A percentile compares a stretch with the other conserved stretches of the same genome.
Evolutionary conservation across 1,140 invertebrate species (phyloP).

Genomic region (Polypedilum pembai): DNA sequence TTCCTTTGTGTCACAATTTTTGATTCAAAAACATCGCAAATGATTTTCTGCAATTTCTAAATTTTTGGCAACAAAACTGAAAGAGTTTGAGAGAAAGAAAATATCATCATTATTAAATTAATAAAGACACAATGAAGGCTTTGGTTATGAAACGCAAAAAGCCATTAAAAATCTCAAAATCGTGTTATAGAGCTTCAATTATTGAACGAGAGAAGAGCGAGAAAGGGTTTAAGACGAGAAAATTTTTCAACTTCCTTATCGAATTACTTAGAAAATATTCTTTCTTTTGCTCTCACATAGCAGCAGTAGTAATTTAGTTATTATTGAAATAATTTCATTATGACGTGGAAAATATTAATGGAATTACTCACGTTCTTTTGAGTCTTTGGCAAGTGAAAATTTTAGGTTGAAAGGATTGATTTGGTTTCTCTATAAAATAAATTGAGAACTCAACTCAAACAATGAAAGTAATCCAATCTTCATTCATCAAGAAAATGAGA

Average conservation of each 20-base stretch:
- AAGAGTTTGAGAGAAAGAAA: no score
- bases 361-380: neutral
- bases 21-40: neutral
- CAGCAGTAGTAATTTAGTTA: neutral
- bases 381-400: no score
- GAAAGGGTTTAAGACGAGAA: slow-evolving; percentile 22
- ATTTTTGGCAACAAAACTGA: no score
- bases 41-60: no score
- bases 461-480: no score
- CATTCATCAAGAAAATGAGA: no score
- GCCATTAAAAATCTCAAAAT: slow-evolving; percentile 25
- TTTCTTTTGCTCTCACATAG: neutral
- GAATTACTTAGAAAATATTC: slow-evolving; percentile 24
- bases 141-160: neutral
- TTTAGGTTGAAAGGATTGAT: no score
- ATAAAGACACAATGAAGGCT: neutral
- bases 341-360: neutral
- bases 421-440: no score
- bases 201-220: neutral
- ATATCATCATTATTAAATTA: neutral
- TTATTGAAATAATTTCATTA: slow-evolving; percentile 25
- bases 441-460: no score
- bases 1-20: neutral
- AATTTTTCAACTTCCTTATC: slow-evolving; percentile 19
- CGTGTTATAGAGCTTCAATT: slow-evolving; percentile 8